Percentiles rank a stretch among this genome's conserved stretches.
Conservation (phyloP, 2,888 invertebrate genomes). For the Balanococcus diminutus region DNA sequence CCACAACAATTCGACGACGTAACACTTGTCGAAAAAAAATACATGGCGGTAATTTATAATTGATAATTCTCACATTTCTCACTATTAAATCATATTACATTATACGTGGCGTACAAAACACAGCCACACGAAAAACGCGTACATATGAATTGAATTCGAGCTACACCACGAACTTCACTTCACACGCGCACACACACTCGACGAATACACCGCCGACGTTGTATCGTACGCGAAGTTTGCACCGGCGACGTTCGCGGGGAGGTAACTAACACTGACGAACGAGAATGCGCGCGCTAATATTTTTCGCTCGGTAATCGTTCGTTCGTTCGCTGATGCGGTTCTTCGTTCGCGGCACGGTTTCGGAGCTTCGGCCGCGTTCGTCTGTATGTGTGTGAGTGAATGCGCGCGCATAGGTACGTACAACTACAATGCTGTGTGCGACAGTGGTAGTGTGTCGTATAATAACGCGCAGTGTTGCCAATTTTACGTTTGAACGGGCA, state of each 20-base stretch:
- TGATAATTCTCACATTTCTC: background rate
- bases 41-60: background rate
- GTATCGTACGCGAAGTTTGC: no score
- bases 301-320: background rate
- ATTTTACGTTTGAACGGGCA: background rate
- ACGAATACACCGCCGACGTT: background rate
- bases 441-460: background rate
- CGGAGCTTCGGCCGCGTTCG: background rate
- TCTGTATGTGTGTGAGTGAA: background rate
- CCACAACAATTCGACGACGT: background rate
- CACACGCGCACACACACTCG: background rate
- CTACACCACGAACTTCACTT: background rate
- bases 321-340: no score
- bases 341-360: background rate
- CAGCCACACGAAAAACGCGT: background rate
- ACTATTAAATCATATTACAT: background rate
- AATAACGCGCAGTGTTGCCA: background rate
- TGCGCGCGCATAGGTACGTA: background rate
- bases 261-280: background rate
- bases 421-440: no score
- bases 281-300: background rate
- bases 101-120: slow-evolving; percentile 25
- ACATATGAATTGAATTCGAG: background rate
- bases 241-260: background rate
- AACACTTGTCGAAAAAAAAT: background rate